Conservation (phyloP, 2,888 invertebrate genomes). For the Hyposoter didymator region DNA sequence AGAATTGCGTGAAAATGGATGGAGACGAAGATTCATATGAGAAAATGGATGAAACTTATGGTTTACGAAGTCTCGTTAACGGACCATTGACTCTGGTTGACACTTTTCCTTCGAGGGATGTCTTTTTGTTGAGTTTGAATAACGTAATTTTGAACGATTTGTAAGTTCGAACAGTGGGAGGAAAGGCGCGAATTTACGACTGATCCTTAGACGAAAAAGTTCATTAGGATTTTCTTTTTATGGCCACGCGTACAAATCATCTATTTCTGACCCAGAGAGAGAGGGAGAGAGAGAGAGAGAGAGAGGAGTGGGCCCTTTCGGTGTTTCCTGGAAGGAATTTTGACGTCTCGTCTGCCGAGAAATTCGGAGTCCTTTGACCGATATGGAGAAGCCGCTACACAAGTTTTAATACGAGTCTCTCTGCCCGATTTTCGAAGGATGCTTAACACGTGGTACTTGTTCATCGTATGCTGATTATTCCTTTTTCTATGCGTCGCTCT, state of each 20-base stretch:
- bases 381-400: conserved; percentile 52
- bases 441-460: conserved; percentile 61
- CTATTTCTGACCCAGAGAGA: conserved; percentile 56
- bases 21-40: neutral
- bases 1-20: neutral
- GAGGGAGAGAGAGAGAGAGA: neutral
- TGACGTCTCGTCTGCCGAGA: conserved; percentile 51
- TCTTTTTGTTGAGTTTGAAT: neutral
- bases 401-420: conserved; percentile 30
- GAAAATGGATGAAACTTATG: neutral
- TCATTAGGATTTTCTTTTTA: conserved; percentile 36
- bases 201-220: conserved; percentile 15
- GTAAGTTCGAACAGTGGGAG: conserved; percentile 29
- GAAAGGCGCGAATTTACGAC: conserved; percentile 57
- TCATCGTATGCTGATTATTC: conserved; percentile 50
- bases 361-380: conserved; percentile 64
- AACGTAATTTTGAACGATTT: neutral
- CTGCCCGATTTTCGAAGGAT: conserved; percentile 55
- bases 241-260: conserved; percentile 63
- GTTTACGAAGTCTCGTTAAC: neutral
- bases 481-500: conserved; percentile 18
- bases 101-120: neutral
- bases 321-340: conserved; percentile 62
- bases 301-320: conserved; percentile 41
- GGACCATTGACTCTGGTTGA: neutral